phyloP scores from a whole-genome alignment of 2,888 invertebrate genomes.

The Gerris lacustris region DNA sequence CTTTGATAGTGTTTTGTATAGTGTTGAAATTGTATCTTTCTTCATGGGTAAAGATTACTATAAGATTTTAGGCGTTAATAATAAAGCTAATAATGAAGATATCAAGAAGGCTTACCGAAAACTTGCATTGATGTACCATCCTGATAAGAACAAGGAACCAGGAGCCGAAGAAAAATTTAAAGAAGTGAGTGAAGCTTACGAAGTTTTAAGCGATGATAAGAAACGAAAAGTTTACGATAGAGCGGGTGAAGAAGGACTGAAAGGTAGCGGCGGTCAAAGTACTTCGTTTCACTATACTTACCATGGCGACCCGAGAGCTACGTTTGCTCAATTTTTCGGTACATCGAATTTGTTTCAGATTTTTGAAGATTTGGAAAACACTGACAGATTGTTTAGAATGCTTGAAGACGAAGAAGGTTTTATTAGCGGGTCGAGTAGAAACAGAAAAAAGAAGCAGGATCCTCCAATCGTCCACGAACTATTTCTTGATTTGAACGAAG shows the following conservation, averaged over 20 bases:
- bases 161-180: slow-evolving; percentile 27
- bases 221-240: slow-evolving; percentile 24
- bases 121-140: slow-evolving; percentile 26
- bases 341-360: slow-evolving; percentile 83
- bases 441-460: slow-evolving; percentile 59
- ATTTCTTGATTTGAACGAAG: slow-evolving; percentile 85
- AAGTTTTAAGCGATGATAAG: slow-evolving; percentile 25
- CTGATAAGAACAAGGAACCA: slow-evolving; percentile 26
- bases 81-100: slow-evolving; percentile 23
- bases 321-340: slow-evolving; percentile 96
- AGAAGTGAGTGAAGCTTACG: slow-evolving; percentile 27
- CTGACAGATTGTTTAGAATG: not conserved
- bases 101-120: slow-evolving; percentile 26
- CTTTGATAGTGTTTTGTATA: no score
- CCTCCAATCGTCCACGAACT: slow-evolving; percentile 85
- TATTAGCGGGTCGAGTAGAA: slow-evolving; percentile 47
- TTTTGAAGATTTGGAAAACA: slow-evolving; percentile 44
- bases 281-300: slow-evolving; percentile 51
- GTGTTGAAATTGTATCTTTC: no score
- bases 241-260: slow-evolving; percentile 22
- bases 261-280: slow-evolving; percentile 3
- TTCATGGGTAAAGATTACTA: slow-evolving; percentile 26
- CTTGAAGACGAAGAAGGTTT: not conserved
- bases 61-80: slow-evolving; percentile 23
- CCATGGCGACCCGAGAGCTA: slow-evolving; percentile 91